These are phyloP conservation scores for Listronotus bonariensis DNA, from an alignment of 1,140 invertebrate genomes.

Conservation along the genomic window DNA sequence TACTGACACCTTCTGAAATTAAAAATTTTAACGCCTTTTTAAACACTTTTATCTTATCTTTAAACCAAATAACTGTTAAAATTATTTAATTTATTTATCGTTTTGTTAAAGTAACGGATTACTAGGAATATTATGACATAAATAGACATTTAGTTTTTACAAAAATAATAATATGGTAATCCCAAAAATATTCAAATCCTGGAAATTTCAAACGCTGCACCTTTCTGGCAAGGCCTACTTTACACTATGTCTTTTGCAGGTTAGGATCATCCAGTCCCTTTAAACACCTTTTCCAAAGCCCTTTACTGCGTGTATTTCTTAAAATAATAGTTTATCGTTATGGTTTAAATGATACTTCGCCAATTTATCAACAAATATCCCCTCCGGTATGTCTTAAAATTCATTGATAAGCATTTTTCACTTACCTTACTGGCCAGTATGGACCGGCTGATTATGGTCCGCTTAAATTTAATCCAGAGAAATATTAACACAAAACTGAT, in stretches of 20 bases:
- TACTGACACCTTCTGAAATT: too few relatives aligned
- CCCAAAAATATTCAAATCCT: neutral
- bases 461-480: slow-evolving; percentile 9
- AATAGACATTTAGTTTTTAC: too few relatives aligned
- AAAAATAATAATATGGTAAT: neutral
- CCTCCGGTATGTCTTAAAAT: slow-evolving; percentile 15
- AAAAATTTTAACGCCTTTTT: too few relatives aligned
- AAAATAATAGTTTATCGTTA: neutral
- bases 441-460: slow-evolving; percentile 24
- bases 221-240: slow-evolving; percentile 8
- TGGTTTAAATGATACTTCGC: slow-evolving; percentile 3
- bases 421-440: slow-evolving; percentile 31
- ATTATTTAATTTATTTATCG: too few relatives aligned
- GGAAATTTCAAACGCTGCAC: slow-evolving; percentile 1
- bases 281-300: neutral
- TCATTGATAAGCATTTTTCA: slow-evolving; percentile 6
- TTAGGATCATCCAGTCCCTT: slow-evolving; percentile 19
- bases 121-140: too few relatives aligned
- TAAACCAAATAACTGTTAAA: too few relatives aligned
- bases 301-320: neutral
- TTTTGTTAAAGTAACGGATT: too few relatives aligned
- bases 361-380: slow-evolving; percentile 19
- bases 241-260: slow-evolving; percentile 12
- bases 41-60: too few relatives aligned
- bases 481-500: slow-evolving; percentile 32